Base-by-base conservation (phyloP, 2,888 invertebrate genomes). In the Amiota communis region DNA sequence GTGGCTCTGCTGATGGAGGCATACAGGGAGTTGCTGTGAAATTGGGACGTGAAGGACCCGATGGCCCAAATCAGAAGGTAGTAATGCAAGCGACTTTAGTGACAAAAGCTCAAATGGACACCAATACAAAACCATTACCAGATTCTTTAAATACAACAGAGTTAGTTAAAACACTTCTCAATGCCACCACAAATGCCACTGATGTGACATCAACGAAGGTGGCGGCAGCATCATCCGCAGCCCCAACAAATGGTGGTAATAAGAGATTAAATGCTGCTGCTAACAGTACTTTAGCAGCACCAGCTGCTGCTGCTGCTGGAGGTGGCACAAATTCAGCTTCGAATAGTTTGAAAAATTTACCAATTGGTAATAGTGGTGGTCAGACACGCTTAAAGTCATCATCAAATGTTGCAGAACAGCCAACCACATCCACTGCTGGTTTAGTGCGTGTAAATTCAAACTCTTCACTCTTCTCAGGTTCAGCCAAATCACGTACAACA, bases 11-110 rank as follows among this genome's bases (percentile, higher is more conserved):
- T 51, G 86, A 88, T 72, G 86, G 89, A 46, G 91, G 92, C 15
- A 92, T 93, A 74, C 92, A 93, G 80, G 93, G 93, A 0, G 93
- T 93, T 0, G 92, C 93, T 1, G 93, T 93, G 1, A 93, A 93
- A 83, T 84, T 93, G 53, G 93, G 92, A 0, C 92, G 93, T 0
- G 92, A 93, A 80, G 93, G 93, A 2, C 91, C 92, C 1, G 91
- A 91, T 57, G 92, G 92, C 4, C 92, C 92, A 0, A 92, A 93
- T 83, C 93, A 93, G 73, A 90, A 92, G 76, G 93, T 93, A 13
- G 89, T 90, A 2, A 92, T 93, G 90, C 91, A 92, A 77, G 93
- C 93, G 0, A 93, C 93, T 70, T 86, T 93, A 12, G 93, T 93
- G 11, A 93, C 93, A 1, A 93, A 93, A 84, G 91, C 93, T 8